A percentile compares a stretch with the other conserved stretches of the same genome.
These are phyloP conservation scores for Strix aluco DNA, from an alignment of 2,113 vertebrate species.

Conservation along the genomic window DNA sequence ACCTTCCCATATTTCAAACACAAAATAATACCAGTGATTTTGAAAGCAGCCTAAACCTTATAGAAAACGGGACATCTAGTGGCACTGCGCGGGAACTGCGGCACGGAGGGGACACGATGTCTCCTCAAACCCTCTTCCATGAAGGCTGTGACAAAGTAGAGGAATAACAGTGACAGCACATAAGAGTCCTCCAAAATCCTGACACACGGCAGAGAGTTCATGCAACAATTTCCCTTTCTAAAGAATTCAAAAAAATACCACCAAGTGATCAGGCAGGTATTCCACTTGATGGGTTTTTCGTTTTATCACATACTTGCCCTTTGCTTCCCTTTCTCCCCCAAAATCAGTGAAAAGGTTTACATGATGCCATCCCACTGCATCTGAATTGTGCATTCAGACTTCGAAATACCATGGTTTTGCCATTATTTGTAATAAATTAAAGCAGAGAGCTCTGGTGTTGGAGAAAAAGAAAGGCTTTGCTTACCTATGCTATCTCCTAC, in stretches of 20 bases:
- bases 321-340: background rate
- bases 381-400: background rate
- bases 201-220: background rate
- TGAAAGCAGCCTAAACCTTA: background rate
- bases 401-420: background rate
- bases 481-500: background rate
- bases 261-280: background rate
- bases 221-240: background rate
- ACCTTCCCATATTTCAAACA: background rate
- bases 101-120: accelerated
- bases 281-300: background rate
- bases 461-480: background rate
- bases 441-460: background rate
- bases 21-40: background rate
- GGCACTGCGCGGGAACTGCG: background rate
- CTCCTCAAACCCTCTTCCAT: background rate
- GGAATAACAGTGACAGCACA: accelerated
- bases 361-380: background rate
- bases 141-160: background rate
- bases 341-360: background rate
- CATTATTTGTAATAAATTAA: background rate
- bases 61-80: background rate
- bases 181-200: background rate
- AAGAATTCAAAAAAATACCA: background rate
- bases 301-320: background rate